Evolutionary conservation across 30 jellyfish, hydroid and myxozoan species (phyloP).

Genomic region (Hydractinia echinata): DNA sequence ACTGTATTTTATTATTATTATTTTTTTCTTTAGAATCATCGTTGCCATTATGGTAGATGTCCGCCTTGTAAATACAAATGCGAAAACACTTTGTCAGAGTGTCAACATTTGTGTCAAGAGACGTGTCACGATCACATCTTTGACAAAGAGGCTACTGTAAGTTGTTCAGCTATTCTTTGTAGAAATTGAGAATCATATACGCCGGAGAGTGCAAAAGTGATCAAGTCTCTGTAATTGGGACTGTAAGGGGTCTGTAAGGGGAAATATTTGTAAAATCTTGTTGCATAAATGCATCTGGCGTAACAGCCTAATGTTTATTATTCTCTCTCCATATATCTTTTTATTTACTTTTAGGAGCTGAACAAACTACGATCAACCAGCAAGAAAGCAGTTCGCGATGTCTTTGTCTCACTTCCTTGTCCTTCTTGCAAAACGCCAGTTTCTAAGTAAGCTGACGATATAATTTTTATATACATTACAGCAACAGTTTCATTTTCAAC

Average conservation of each 20-base stretch:
- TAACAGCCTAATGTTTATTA: not conserved
- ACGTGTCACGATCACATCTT: constrained; percentile 69
- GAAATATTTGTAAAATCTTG: too few relatives aligned
- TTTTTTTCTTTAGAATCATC: constrained; percentile 45
- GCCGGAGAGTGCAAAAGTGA: too few relatives aligned
- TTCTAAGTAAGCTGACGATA: constrained; percentile 33
- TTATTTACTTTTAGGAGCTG: constrained; percentile 28
- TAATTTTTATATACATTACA: not conserved
- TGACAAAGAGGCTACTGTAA: constrained; percentile 35
- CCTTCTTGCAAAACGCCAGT: constrained; percentile 65
- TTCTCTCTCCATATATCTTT: not conserved
- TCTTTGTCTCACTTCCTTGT: constrained; percentile 45
- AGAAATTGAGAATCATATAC: too few relatives aligned
- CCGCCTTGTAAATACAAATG: constrained; percentile 65
- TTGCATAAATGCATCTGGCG: not conserved
- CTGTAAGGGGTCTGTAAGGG: too few relatives aligned
- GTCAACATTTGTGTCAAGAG: constrained; percentile 59
- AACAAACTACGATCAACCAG: constrained; percentile 24
- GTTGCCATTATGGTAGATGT: constrained; percentile 74
- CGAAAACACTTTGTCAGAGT: constrained; percentile 20
- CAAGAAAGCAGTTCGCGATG: constrained; percentile 25
- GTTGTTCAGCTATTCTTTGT: too few relatives aligned
- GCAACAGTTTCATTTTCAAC: too few relatives aligned
- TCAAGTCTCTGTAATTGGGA: too few relatives aligned
- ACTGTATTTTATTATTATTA: not conserved